A percentile compares a stretch with the other conserved stretches of the same genome.
These are phyloP conservation scores for Zaprionus lineosus DNA, from an alignment of 2,888 invertebrate species.

Conservation along the genomic window DNA sequence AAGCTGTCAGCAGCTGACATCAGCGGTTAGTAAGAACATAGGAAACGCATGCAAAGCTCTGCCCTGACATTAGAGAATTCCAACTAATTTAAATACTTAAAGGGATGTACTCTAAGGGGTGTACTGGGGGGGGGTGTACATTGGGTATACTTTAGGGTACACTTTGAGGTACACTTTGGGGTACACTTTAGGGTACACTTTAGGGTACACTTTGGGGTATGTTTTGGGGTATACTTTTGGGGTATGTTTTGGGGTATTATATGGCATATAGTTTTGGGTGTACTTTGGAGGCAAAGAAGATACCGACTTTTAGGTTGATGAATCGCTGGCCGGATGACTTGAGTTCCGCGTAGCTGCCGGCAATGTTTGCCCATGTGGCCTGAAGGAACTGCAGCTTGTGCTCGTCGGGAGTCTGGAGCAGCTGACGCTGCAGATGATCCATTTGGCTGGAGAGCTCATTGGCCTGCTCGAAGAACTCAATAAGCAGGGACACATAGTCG, in stretches of 20 bases:
- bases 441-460: conserved; percentile 87
- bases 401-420: conserved; percentile 85
- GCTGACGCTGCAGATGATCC: conserved; percentile 86
- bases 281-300: too few relatives aligned
- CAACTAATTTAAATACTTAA: conserved; percentile 27
- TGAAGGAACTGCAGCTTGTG: conserved; percentile 83
- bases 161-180: too few relatives aligned
- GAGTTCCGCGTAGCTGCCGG: conserved; percentile 86
- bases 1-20: conserved; percentile 67
- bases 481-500: conserved; percentile 87
- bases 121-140: too few relatives aligned
- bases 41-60: conserved; percentile 38
- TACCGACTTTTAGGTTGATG: conserved; percentile 84
- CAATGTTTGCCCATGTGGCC: conserved; percentile 85
- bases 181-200: too few relatives aligned
- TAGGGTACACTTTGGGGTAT: too few relatives aligned
- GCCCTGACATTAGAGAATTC: conserved; percentile 63
- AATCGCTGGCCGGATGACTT: conserved; percentile 87
- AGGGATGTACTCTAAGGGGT: too few relatives aligned
- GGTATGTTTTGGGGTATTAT: not conserved
- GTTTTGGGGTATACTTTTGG: too few relatives aligned
- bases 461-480: conserved; percentile 88
- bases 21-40: conserved; percentile 44
- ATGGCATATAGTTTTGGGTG: not conserved
- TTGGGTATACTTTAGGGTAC: too few relatives aligned